phyloP scores from a whole-genome alignment of 2,113 vertebrate species.

The Anseranas semipalmata region DNA sequence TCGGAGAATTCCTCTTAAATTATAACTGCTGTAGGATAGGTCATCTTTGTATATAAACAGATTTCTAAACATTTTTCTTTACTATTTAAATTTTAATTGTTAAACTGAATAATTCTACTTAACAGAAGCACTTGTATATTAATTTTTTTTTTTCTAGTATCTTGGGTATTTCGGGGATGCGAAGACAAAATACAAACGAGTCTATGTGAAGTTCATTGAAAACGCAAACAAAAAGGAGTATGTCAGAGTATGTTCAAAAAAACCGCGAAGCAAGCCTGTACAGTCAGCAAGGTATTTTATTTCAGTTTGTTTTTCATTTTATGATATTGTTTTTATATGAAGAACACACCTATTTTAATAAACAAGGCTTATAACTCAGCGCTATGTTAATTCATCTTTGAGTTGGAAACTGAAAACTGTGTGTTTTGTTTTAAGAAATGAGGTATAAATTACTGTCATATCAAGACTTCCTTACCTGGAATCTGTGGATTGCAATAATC shows the following conservation, averaged over 20 bases:
- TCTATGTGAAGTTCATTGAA: constrained; percentile 97
- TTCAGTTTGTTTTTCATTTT: constrained; percentile 7
- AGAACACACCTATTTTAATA: neutral
- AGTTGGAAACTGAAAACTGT: neutral
- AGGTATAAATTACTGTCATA: neutral
- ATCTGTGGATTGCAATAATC: neutral
- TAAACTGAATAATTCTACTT: neutral
- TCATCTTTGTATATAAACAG: neutral
- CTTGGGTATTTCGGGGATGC: constrained; percentile 98
- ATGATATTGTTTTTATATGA: neutral
- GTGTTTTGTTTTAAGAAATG: neutral
- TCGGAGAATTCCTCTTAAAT: neutral
- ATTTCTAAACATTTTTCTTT: neutral
- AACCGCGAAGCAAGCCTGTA: constrained; percentile 91
- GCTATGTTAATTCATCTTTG: neutral
- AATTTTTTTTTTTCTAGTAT: constrained; percentile 79
- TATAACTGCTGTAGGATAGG: neutral
- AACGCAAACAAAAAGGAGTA: constrained; percentile 98
- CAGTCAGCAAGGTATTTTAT: constrained; percentile 88
- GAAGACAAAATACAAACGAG: constrained; percentile 94
- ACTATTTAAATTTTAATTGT: neutral
- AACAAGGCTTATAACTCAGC: neutral
- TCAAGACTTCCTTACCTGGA: neutral
- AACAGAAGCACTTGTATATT: neutral
- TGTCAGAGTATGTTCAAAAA: constrained; percentile 94